Conservation (phyloP, 2,113 vertebrate species). For the Rhinichthys klamathensis region DNA sequence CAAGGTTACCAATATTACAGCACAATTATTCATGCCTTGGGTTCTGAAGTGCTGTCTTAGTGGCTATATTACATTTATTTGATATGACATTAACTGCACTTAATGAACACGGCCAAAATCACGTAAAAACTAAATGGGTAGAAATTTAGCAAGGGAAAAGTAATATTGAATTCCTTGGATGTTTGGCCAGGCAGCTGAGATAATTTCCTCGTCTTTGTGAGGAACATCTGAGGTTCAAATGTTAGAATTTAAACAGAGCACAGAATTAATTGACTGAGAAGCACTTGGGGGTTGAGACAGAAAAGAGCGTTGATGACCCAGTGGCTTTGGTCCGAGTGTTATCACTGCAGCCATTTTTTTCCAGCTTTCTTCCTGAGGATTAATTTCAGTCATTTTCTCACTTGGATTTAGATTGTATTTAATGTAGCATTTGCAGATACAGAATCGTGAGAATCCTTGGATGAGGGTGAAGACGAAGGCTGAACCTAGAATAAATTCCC, state of each 20-base stretch:
- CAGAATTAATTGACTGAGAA: conserved; percentile 29
- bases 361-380: not conserved
- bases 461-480: conserved; percentile 21
- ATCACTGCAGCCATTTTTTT: conserved; percentile 24
- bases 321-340: conserved; percentile 29
- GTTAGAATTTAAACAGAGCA: conserved; percentile 50
- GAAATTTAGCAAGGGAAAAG: conserved; percentile 39
- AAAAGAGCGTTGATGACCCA: conserved; percentile 22
- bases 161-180: conserved; percentile 38
- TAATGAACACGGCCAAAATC: conserved; percentile 10
- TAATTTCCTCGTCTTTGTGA: conserved; percentile 46
- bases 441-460: conserved; percentile 35
- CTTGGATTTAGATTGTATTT: conserved; percentile 14
- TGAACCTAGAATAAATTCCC: conserved; percentile 19
- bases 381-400: conserved; percentile 29
- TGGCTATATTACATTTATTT: conserved; percentile 34
- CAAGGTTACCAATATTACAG: conserved; percentile 30
- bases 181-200: conserved; percentile 34
- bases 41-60: conserved; percentile 13
- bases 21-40: conserved; percentile 6
- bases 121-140: conserved; percentile 40
- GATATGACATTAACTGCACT: conserved; percentile 1
- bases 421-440: conserved; percentile 13
- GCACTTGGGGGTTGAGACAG: conserved; percentile 22
- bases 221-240: conserved; percentile 40